A percentile compares a stretch with the other conserved stretches of the same genome.
phyloP scores from a whole-genome alignment of 2,888 invertebrate species.

The Penaeus monodon region DNA sequence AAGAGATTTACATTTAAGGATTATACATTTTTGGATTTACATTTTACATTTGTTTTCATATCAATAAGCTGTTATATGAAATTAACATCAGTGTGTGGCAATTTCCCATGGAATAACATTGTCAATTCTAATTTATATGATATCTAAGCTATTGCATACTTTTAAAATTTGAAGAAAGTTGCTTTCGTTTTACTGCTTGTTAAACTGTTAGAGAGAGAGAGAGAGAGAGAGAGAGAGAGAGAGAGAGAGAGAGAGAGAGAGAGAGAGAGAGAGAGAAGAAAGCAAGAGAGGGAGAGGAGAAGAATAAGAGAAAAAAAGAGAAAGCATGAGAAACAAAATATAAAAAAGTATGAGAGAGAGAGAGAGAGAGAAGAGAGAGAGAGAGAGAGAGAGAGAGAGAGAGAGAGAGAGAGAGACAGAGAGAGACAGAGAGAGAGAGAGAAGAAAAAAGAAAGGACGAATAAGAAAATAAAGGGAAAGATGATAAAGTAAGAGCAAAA shows the following conservation, averaged over 20 bases:
- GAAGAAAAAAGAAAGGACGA: background rate
- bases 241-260: background rate
- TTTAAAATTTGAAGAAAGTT: background rate
- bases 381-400: slow-evolving; percentile 1
- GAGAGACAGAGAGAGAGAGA: background rate
- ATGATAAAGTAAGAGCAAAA: no score
- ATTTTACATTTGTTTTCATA: no score
- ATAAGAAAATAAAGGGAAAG: background rate
- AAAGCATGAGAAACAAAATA: background rate
- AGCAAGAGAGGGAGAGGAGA: background rate
- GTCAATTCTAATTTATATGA: no score
- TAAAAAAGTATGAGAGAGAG: background rate
- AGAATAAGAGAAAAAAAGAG: background rate
- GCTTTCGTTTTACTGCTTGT: background rate
- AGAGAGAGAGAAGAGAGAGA: background rate
- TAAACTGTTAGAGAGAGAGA: background rate
- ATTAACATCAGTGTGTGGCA: no score
- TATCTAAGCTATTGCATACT: background rate
- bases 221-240: slow-evolving; percentile 10
- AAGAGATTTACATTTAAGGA: no score
- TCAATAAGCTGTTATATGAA: no score
- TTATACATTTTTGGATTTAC: no score
- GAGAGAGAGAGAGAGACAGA: background rate
- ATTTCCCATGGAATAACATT: no score
- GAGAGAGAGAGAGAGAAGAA: background rate